phyloP scores from a whole-genome alignment of 2,113 vertebrate species.

The Anolis carolinensis region DNA sequence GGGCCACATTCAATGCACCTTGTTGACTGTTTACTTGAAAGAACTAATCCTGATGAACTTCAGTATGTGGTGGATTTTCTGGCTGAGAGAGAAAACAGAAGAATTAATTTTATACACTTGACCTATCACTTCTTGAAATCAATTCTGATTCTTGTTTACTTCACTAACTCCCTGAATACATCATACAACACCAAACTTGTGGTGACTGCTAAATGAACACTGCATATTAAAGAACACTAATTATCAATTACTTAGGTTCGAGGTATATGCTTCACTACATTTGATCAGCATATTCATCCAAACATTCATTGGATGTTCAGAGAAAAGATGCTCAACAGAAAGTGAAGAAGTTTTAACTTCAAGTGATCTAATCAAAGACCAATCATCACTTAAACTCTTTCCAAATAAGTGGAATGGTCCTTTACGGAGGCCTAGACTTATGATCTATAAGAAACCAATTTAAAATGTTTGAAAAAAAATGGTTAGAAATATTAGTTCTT shows the following conservation, averaged over 20 bases:
- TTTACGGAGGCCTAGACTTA: constrained; percentile 11
- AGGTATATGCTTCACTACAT: background rate
- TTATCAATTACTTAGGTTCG: background rate
- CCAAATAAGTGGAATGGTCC: background rate
- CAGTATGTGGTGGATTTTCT: constrained; percentile 28
- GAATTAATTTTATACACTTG: constrained; percentile 5
- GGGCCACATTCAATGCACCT: too few relatives aligned
- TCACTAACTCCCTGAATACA: background rate
- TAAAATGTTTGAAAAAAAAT: background rate
- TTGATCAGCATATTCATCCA: constrained; percentile 39
- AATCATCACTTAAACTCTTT: constrained; percentile 16
- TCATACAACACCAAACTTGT: constrained; percentile 34
- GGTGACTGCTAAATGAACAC: constrained; percentile 23
- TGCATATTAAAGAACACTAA: constrained; percentile 34
- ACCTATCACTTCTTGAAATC: constrained; percentile 19
- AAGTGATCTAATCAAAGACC: constrained; percentile 6
- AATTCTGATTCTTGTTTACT: constrained; percentile 9
- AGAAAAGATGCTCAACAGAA: background rate
- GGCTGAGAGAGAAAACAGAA: constrained; percentile 25
- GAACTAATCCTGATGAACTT: background rate
- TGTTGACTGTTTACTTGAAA: background rate
- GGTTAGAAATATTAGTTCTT: constrained; percentile 1
- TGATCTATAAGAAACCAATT: constrained; percentile 1
- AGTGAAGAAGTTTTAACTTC: constrained; percentile 1
- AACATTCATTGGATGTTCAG: constrained; percentile 18